A percentile compares a stretch with the other conserved stretches of the same genome.
Conservation (phyloP, 2,888 invertebrate genomes). For the Troides oblongomaculatus region DNA sequence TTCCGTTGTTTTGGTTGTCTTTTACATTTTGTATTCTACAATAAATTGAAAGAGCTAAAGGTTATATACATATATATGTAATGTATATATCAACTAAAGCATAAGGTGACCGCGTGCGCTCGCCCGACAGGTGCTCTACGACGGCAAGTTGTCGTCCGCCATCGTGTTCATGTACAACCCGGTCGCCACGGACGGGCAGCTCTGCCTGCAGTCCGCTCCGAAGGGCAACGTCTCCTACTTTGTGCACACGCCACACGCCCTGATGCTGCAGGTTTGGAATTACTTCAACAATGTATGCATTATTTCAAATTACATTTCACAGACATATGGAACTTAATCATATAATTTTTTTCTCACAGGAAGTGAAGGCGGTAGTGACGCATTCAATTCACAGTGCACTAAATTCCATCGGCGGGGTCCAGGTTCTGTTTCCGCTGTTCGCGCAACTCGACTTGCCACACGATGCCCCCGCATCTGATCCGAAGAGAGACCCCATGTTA, state of each 20-base stretch:
- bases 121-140: conserved; percentile 92
- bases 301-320: no score
- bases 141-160: conserved; percentile 97
- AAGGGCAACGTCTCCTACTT: conserved; percentile 98
- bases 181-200: conserved; percentile 98
- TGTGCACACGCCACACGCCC: conserved; percentile 99
- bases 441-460: conserved; percentile 97
- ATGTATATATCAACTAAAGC: no score
- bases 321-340: not conserved
- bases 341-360: conserved; percentile 80
- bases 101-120: not conserved
- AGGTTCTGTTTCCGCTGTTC: conserved; percentile 98
- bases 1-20: no score
- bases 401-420: conserved; percentile 99
- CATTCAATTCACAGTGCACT: conserved; percentile 99
- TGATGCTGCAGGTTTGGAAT: conserved; percentile 93
- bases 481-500: conserved; percentile 91
- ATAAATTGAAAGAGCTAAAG: no score
- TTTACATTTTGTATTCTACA: no score
- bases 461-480: conserved; percentile 88
- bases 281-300: no score
- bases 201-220: conserved; percentile 98
- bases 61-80: no score
- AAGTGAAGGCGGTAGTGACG: conserved; percentile 99
- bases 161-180: conserved; percentile 99